These are phyloP conservation scores for Apogon talboti DNA, from an alignment of 2,797 vertebrate genomes.

Conservation along the genomic window DNA sequence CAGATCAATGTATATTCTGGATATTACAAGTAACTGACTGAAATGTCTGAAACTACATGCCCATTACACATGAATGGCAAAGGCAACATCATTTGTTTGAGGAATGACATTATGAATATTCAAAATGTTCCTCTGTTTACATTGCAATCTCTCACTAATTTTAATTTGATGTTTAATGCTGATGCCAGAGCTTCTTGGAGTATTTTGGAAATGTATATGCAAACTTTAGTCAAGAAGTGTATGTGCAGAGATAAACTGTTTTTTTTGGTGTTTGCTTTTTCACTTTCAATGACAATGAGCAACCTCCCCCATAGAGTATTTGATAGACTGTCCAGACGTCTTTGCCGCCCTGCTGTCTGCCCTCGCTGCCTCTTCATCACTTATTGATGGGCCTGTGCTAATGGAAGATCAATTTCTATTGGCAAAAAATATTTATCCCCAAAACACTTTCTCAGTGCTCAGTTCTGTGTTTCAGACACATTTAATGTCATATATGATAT, in stretches of 20 bases:
- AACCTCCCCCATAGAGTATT: conserved; percentile 25
- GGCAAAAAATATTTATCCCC: conserved; percentile 63
- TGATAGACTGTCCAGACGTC: conserved; percentile 58
- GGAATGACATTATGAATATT: too few relatives aligned
- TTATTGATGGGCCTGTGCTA: conserved; percentile 80
- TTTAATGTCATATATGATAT: too few relatives aligned
- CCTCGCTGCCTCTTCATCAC: conserved; percentile 70
- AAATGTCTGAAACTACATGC: too few relatives aligned
- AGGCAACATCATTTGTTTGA: too few relatives aligned
- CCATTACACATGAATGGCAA: too few relatives aligned
- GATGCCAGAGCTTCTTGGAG: too few relatives aligned
- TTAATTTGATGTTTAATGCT: too few relatives aligned
- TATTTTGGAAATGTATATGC: background rate
- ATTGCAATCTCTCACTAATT: too few relatives aligned
- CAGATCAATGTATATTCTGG: too few relatives aligned
- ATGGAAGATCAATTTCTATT: conserved; percentile 79
- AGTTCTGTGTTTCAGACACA: too few relatives aligned
- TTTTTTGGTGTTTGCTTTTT: conserved; percentile 4
- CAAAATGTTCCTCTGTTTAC: too few relatives aligned
- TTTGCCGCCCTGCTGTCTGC: conserved; percentile 71
- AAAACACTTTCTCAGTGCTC: conserved; percentile 54
- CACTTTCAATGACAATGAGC: conserved; percentile 19
- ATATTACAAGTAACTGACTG: too few relatives aligned
- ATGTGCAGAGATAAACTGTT: background rate
- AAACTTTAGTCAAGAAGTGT: background rate